Conservation (phyloP, 2,113 vertebrate genomes). For the Sinocyclocheilus rhinocerous region DNA sequence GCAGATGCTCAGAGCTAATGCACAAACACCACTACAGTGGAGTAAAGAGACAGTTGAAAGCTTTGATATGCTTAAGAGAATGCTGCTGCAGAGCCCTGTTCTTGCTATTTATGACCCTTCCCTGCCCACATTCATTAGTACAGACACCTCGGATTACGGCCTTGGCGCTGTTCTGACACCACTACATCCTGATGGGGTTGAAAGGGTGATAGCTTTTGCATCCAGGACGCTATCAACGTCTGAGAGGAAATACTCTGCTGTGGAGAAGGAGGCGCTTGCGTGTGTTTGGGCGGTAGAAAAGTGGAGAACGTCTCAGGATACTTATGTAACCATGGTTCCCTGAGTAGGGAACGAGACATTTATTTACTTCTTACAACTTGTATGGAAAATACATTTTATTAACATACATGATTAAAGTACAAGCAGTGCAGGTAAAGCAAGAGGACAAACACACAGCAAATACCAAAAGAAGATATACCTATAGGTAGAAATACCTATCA, state of each 20-base stretch:
- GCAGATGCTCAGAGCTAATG: constrained; percentile 5
- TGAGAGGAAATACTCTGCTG: neutral
- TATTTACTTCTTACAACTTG: too few species aligned
- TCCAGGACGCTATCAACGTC: neutral
- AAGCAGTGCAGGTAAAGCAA: neutral
- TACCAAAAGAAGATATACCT: neutral
- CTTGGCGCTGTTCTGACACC: neutral
- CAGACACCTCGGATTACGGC: neutral
- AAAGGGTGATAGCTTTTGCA: neutral
- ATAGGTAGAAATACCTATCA: too few species aligned
- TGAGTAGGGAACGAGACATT: too few species aligned
- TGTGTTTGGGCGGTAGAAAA: too few species aligned
- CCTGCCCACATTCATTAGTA: neutral
- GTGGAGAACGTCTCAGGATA: too few species aligned
- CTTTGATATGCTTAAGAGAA: neutral
- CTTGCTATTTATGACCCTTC: neutral
- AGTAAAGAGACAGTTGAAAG: neutral
- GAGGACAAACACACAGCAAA: neutral
- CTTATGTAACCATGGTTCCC: too few species aligned
- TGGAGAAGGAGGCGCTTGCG: neutral
- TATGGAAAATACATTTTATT: neutral
- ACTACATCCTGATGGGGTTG: too few species aligned
- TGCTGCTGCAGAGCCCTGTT: neutral
- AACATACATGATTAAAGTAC: neutral
- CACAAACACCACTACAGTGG: neutral